Evolutionary conservation across 2,888 invertebrate genomes (phyloP).

Genomic region (Scrobipalpa atriplicella): DNA sequence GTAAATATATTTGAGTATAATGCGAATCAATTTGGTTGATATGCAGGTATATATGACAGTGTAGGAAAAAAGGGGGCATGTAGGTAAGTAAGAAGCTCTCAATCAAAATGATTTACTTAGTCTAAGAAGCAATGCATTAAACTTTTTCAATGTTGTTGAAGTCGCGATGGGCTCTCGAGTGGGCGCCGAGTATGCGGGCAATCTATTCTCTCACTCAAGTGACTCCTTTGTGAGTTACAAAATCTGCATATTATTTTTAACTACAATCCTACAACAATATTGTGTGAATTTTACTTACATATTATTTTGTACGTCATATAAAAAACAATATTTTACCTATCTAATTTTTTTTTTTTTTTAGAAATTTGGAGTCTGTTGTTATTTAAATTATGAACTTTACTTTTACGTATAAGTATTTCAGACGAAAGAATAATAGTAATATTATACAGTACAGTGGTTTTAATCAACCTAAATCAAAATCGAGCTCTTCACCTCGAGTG

Average conservation of each 20-base stretch:
- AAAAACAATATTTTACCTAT: background rate
- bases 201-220: conserved; percentile 48
- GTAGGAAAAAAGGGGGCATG: conserved; percentile 31
- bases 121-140: conserved; percentile 52
- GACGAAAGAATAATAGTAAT: background rate
- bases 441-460: background rate
- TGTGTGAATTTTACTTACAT: background rate
- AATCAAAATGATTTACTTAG: conserved; percentile 52
- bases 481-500: conserved; percentile 47
- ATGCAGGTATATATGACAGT: background rate
- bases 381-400: too few relatives aligned
- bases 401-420: too few relatives aligned
- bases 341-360: too few relatives aligned
- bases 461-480: conserved; percentile 48
- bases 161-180: conserved; percentile 37
- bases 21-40: background rate
- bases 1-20: conserved; percentile 17
- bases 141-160: conserved; percentile 40
- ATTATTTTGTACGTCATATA: background rate
- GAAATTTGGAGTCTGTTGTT: too few relatives aligned
- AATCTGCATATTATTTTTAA: conserved; percentile 50
- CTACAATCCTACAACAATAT: background rate
- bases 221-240: conserved; percentile 47
- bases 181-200: conserved; percentile 64
- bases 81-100: conserved; percentile 41